phyloP scores from a whole-genome alignment of 2,888 invertebrate species.

The Drosophila affinis region DNA sequence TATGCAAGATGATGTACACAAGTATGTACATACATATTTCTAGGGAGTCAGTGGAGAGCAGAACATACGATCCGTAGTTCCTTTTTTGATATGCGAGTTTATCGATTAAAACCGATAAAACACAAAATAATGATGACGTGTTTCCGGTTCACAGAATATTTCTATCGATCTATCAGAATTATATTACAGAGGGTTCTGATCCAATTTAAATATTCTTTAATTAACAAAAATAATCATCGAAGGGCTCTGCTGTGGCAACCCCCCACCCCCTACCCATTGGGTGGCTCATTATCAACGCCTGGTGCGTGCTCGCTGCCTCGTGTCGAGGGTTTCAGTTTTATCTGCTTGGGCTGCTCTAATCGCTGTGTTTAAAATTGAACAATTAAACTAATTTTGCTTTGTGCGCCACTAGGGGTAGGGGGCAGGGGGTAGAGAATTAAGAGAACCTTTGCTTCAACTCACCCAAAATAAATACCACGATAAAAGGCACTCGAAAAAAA shows the following conservation, averaged over 20 bases:
- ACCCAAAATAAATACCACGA: constrained; percentile 52
- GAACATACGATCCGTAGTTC: background rate
- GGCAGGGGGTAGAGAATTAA: background rate
- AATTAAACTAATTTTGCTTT: constrained; percentile 69
- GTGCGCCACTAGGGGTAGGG: background rate
- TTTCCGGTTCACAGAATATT: too few species aligned
- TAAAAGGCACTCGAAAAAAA: constrained; percentile 25
- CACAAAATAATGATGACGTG: background rate
- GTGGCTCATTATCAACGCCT: constrained; percentile 69
- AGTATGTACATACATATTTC: too few species aligned
- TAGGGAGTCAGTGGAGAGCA: background rate
- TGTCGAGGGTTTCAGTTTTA: constrained; percentile 50
- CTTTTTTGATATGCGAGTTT: fast-evolving
- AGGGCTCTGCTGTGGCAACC: background rate
- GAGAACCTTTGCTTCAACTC: constrained; percentile 45
- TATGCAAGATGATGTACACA: constrained; percentile 19
- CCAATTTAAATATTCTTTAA: too few species aligned
- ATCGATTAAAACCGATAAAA: background rate
- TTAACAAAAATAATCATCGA: too few species aligned
- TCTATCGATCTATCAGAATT: too few species aligned
- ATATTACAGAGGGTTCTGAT: background rate
- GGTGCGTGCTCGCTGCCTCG: constrained; percentile 66
- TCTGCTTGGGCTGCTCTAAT: constrained; percentile 49
- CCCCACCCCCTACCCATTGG: background rate
- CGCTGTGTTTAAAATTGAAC: constrained; percentile 71